Evolutionary conservation across 2,888 invertebrate genomes (phyloP).

Genomic region (Troides helena): DNA sequence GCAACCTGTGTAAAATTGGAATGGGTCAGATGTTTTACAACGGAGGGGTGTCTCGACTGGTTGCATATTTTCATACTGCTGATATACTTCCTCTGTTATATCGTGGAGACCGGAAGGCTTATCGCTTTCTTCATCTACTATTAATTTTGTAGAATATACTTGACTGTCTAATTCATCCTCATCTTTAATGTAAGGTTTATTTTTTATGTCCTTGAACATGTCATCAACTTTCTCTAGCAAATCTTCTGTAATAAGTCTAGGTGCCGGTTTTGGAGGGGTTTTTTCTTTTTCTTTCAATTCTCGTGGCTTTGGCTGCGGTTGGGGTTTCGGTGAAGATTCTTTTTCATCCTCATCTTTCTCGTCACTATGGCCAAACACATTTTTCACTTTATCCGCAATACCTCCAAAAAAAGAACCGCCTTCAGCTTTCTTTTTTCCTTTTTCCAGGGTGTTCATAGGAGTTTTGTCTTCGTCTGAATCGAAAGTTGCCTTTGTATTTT

Average conservation of each 20-base stretch:
- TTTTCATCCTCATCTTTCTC: conserved; percentile 60
- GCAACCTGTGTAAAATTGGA: conserved; percentile 63
- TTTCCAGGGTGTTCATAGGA: conserved; percentile 76
- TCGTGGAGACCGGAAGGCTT: conserved; percentile 42
- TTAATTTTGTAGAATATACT: conserved; percentile 66
- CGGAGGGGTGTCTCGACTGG: conserved; percentile 67
- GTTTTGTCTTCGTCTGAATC: conserved; percentile 80
- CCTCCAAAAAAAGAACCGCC: conserved; percentile 68
- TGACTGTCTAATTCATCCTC: conserved; percentile 60
- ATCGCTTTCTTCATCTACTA: conserved; percentile 67
- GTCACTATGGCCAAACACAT: conserved; percentile 68
- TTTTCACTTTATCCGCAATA: conserved; percentile 65
- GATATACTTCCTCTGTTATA: conserved; percentile 59
- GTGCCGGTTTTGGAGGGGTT: conserved; percentile 67
- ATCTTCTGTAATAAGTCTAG: conserved; percentile 71
- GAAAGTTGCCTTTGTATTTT: conserved; percentile 77
- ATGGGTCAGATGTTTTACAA: conserved; percentile 58
- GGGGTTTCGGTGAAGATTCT: conserved; percentile 57
- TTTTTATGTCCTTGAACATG: conserved; percentile 71
- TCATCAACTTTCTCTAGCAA: conserved; percentile 75
- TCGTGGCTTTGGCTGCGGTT: conserved; percentile 58
- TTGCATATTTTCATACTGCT: conserved; percentile 71
- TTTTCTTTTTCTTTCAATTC: conserved; percentile 57
- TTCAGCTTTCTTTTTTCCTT: conserved; percentile 71
- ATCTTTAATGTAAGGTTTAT: conserved; percentile 58